phyloP scores from a whole-genome alignment of 2,797 vertebrate species.

The Typhlichthys subterraneus region DNA sequence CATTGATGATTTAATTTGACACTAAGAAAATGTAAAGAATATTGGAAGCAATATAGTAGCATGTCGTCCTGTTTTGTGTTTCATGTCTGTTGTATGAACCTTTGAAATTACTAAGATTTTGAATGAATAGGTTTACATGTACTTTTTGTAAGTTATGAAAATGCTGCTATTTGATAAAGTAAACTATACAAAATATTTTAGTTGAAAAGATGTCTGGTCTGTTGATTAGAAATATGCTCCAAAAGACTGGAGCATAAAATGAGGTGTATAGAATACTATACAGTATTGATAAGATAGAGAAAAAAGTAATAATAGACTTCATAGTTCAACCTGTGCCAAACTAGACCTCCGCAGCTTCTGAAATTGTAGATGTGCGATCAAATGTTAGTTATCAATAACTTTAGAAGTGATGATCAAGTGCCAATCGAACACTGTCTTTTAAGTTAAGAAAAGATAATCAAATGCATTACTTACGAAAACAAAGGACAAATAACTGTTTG shows the following conservation, averaged over 20 bases:
- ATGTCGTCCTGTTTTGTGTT: slow-evolving; percentile 88
- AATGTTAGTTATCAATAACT: slow-evolving; percentile 83
- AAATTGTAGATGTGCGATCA: slow-evolving; percentile 84
- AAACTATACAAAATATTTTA: slow-evolving; percentile 87
- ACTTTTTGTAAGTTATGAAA: slow-evolving; percentile 87
- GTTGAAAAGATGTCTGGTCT: slow-evolving; percentile 84
- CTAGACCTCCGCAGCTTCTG: slow-evolving; percentile 84
- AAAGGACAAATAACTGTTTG: slow-evolving; percentile 79
- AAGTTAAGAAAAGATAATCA: slow-evolving; percentile 84
- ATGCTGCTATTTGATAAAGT: slow-evolving; percentile 86
- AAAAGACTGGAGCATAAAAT: slow-evolving; percentile 73
- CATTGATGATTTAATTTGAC: slow-evolving; percentile 84
- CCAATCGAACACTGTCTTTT: slow-evolving; percentile 84
- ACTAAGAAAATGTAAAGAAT: slow-evolving; percentile 87
- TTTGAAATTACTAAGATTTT: slow-evolving; percentile 87
- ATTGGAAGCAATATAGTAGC: slow-evolving; percentile 89
- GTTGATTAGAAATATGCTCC: slow-evolving; percentile 81
- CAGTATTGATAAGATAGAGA: slow-evolving; percentile 80
- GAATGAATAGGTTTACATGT: slow-evolving; percentile 89
- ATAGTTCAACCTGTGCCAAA: slow-evolving; percentile 83
- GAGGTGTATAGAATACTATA: slow-evolving; percentile 81
- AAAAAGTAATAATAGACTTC: slow-evolving; percentile 81
- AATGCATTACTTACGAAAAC: slow-evolving; percentile 77
- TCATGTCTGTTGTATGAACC: slow-evolving; percentile 86
- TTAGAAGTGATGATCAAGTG: slow-evolving; percentile 87